Evolutionary conservation across 2,888 invertebrate species (phyloP).

Genomic region (Cloeon dipterum): DNA sequence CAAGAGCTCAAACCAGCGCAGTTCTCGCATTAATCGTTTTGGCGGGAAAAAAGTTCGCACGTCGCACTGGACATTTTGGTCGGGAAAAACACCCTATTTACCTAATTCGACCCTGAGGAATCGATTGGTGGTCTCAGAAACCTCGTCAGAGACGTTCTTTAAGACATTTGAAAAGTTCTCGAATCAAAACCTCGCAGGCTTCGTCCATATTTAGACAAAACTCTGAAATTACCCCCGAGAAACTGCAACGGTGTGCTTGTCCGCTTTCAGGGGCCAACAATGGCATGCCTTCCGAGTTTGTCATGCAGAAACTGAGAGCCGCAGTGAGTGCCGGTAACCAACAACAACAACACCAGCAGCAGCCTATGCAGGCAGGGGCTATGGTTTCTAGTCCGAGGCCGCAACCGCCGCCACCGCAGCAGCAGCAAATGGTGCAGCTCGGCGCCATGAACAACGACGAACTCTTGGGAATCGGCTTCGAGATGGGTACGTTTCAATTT

Average conservation of each 20-base stretch:
- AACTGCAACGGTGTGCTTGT: constrained; percentile 11
- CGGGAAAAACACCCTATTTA: too few species aligned
- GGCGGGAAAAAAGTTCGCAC: too few species aligned
- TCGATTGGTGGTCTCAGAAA: too few species aligned
- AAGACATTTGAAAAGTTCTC: too few species aligned
- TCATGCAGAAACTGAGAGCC: constrained; percentile 73
- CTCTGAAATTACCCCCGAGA: constrained; percentile 3
- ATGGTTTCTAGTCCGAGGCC: constrained; percentile 7
- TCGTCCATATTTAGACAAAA: constrained; percentile 1
- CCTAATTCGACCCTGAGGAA: too few species aligned
- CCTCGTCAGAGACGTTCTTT: too few species aligned
- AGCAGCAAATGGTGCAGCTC: too few species aligned
- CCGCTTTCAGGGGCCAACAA: constrained; percentile 20
- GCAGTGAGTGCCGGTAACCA: constrained; percentile 65
- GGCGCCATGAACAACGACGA: constrained; percentile 27
- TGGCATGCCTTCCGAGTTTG: constrained; percentile 44
- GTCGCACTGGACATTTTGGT: too few species aligned
- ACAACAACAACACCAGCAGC: constrained; percentile 15
- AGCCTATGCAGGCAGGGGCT: constrained; percentile 19
- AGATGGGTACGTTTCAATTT: constrained; percentile 5
- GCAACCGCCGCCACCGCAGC: constrained; percentile 12
- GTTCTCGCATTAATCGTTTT: too few species aligned
- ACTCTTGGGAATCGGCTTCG: constrained; percentile 34
- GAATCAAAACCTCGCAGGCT: too few species aligned
- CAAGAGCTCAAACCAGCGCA: too few species aligned